phyloP scores from a whole-genome alignment of 2,797 vertebrate species.

The Hyperoplus immaculatus region DNA sequence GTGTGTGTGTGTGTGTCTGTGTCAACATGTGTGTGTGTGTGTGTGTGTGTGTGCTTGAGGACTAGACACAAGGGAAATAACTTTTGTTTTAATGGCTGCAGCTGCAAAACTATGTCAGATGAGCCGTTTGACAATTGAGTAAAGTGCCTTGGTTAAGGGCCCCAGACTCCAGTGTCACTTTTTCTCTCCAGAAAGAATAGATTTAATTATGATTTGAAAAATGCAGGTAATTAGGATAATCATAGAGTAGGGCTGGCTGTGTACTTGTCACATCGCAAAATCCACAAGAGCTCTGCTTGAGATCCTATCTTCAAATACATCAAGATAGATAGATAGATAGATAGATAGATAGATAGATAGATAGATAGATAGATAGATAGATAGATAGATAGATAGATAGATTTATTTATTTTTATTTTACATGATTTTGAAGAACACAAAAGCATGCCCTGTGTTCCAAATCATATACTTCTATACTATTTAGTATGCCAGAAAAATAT shows the following conservation, averaged over 20 bases:
- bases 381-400: too few relatives aligned
- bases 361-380: too few relatives aligned
- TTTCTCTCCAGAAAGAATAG: slow-evolving; percentile 7
- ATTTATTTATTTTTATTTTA: too few relatives aligned
- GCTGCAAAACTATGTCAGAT: slow-evolving; percentile 40
- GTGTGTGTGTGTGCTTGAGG: slow-evolving; percentile 4
- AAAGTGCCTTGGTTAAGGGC: slow-evolving; percentile 29
- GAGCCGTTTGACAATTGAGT: slow-evolving; percentile 44
- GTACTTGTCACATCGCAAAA: not conserved
- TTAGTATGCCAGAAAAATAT: too few relatives aligned
- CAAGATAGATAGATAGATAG: too few relatives aligned
- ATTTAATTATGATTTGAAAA: slow-evolving; percentile 24
- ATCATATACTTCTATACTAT: too few relatives aligned
- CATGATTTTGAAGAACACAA: too few relatives aligned
- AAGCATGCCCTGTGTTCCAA: too few relatives aligned
- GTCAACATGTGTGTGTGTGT: too few relatives aligned
- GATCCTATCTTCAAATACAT: slow-evolving; percentile 4
- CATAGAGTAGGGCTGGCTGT: not conserved
- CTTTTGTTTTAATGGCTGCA: slow-evolving; percentile 48
- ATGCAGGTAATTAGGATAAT: slow-evolving; percentile 17
- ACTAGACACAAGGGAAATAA: slow-evolving; percentile 41
- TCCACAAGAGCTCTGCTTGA: not conserved
- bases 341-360: too few relatives aligned
- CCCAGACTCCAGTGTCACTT: slow-evolving; percentile 19
- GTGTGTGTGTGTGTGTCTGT: too few relatives aligned